These are phyloP conservation scores for Monochamus alternatus DNA, from an alignment of 2,888 invertebrate species.

Conservation along the genomic window DNA sequence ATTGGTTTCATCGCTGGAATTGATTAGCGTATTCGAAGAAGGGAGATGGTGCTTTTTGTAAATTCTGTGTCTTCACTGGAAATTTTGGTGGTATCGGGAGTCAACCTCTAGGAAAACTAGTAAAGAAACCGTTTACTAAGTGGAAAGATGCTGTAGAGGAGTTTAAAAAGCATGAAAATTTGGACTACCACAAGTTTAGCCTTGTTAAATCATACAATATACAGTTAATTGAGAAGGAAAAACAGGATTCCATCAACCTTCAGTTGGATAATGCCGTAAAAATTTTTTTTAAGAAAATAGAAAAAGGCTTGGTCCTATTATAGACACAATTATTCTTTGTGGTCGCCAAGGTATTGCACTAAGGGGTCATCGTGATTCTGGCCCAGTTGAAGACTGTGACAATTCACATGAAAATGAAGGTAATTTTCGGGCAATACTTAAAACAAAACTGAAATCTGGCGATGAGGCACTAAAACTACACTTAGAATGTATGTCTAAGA, in stretches of 20 bases:
- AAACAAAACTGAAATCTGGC: neutral
- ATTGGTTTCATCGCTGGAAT: neutral
- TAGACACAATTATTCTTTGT: neutral
- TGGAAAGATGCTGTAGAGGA: conserved; percentile 1
- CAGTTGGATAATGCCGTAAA: too few species aligned
- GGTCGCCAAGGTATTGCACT: neutral
- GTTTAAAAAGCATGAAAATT: neutral
- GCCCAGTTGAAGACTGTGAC: neutral
- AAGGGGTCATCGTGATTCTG: neutral
- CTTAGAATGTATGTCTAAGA: neutral
- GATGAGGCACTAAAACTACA: neutral
- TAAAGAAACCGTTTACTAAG: neutral
- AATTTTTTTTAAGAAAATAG: neutral
- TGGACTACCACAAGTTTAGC: neutral
- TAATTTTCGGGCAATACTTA: neutral
- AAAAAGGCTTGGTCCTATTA: neutral
- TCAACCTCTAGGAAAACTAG: neutral
- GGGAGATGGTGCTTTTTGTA: neutral
- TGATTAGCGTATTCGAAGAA: neutral
- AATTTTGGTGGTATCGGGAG: conserved; percentile 15
- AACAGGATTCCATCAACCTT: too few species aligned
- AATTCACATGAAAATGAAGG: neutral
- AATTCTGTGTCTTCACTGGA: neutral
- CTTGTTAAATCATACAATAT: neutral
- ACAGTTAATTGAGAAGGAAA: neutral